Evolutionary conservation across 1,140 invertebrate species (phyloP).

Genomic region (Lepidotrigona ventralis): DNA sequence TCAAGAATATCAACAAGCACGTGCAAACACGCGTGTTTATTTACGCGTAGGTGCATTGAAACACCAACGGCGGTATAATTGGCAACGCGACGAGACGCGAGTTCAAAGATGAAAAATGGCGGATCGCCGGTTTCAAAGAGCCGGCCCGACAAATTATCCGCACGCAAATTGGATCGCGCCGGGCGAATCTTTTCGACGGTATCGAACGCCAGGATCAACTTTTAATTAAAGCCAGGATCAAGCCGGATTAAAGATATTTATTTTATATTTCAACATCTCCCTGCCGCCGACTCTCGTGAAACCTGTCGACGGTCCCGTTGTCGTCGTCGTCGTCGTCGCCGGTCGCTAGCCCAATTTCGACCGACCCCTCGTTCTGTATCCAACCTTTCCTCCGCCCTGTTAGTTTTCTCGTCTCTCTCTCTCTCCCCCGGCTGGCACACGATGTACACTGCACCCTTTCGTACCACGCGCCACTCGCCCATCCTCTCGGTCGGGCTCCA

Average conservation of each 20-base stretch:
- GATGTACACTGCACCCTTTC: slow-evolving; percentile 26
- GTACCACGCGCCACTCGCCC: slow-evolving; percentile 11
- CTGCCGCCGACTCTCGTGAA: slow-evolving; percentile 59
- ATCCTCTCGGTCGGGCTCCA: slow-evolving; percentile 42
- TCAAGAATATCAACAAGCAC: neutral
- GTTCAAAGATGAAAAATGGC: neutral
- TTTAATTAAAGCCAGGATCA: slow-evolving; percentile 74
- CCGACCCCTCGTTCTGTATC: slow-evolving; percentile 14
- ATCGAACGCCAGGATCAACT: slow-evolving; percentile 70
- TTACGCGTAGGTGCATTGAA: neutral
- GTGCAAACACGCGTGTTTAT: neutral
- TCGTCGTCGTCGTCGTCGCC: neutral
- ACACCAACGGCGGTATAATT: slow-evolving; percentile 2
- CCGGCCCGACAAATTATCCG: slow-evolving; percentile 61
- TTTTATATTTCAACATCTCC: slow-evolving; percentile 70
- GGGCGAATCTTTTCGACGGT: slow-evolving; percentile 59
- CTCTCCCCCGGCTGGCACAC: neutral
- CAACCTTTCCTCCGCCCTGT: neutral
- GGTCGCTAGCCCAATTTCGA: slow-evolving; percentile 32
- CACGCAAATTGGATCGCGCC: slow-evolving; percentile 59
- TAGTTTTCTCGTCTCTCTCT: slow-evolving; percentile 25
- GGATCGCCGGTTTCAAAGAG: neutral
- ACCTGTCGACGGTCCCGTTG: slow-evolving; percentile 48
- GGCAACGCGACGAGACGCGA: neutral
- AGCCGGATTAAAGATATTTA: slow-evolving; percentile 72